Base-by-base conservation (phyloP, 2,888 invertebrate species). In the Amiota mariae region DNA sequence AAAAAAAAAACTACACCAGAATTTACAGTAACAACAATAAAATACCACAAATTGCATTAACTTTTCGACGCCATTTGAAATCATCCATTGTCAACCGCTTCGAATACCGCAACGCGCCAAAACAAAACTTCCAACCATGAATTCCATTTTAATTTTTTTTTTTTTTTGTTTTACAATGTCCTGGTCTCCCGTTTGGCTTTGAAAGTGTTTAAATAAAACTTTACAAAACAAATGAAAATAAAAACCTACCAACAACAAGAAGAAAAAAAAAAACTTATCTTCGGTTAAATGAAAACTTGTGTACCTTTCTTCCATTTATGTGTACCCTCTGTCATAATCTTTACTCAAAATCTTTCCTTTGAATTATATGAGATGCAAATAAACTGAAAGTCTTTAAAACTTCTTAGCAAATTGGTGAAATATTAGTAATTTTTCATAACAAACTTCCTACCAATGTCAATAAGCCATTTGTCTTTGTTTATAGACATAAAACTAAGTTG, bases 171-270 rank as follows among this genome's bases (percentile, higher is more conserved):
- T 59, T 57, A 36, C 36, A 36, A 6, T 36, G 36, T 36, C 36
- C 49, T 59, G 51, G 13, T 51, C 66, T 46, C 49, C 59, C 73
- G 49, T 47, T 20, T 64, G 70, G 80, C 80, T 75, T 80, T 75
- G 76, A 76, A 76, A 76, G 73, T 71, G 66, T 63, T 63, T 71
- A 54, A 61, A 59, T 20, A 59, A 59, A 59, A 63, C 51, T 63
- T 71, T 49, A 12, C 18, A 20, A 63, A 71, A n/a, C 47, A 20
- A 54, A 47, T 51, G 49, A 13, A 66, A 10, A 71, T 57, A 63
- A 66, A n/a, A 51, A 18, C 46, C 15, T 9, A 67, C 3, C 49
- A 67, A 15, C 67, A 67, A 49, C 67, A 15, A 59, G 1, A 20
- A 59, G 12, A 70, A 76, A 75, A 75, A 3, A 24, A 36, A 4